Evolutionary conservation across 2,797 vertebrate genomes (phyloP), one percentile per base, ranked within the genome.

Genomic region (Carduelis carduelis): DNA sequence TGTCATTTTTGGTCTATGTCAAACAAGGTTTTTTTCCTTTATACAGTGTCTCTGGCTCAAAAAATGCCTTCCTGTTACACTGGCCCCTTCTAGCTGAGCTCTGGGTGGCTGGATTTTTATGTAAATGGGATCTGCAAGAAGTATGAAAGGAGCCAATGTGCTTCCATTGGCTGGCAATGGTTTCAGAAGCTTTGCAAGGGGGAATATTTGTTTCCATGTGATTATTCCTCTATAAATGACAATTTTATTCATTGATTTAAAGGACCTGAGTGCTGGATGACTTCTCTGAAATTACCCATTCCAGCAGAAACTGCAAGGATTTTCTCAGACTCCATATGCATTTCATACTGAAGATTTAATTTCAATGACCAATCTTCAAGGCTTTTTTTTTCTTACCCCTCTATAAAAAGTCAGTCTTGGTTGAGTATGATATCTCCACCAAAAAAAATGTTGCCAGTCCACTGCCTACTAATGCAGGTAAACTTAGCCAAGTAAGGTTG

Each of bases 171-270:
- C 9, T 14, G 49, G 18, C 59, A 74, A 21, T 11, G 12, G 93
- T 83, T 96, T 96, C 76, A 96, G 78, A 94, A 95, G 66, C 55
- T 76, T 74, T 77, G 52, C 90, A 94, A 96, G 95, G 97, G 96
- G 21, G 92, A 72, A 85, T 91, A 69, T 97, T 97, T 98, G 91
- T 96, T 98, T 97, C 97, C 97, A 93, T 26, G 71, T 93, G 87
- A 98, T 97, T 97, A 97, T 97, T 97, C 80, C 95, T 95, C 87
- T 37, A 83, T 90, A 95, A 97, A 98, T 95, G 80, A 93, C 97
- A 80, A 89, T 94, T 80, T 96, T 90, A 95, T 92, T 95, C 68
- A 91, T 97, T 97, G 87, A 97, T 97, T 98, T 97, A 43, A 91
- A 91, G 74, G 53, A 92, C 88, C 6, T 30, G 61, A 56, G 10